Conservation (phyloP, 2,797 vertebrate genomes). For the Platyrinchus mystaceus region DNA sequence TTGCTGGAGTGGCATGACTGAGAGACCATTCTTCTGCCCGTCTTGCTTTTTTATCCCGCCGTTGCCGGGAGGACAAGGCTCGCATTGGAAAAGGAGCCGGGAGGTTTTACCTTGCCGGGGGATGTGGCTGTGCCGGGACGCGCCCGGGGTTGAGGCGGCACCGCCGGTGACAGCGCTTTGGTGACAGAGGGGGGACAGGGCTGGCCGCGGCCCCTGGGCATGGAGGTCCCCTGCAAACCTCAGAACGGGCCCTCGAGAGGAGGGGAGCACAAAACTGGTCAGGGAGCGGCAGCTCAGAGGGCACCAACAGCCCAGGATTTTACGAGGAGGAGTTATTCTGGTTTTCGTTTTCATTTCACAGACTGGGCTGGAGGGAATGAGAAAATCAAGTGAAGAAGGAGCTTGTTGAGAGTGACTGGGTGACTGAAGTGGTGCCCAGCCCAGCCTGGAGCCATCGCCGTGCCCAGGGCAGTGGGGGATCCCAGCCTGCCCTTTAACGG, state of each 20-base stretch:
- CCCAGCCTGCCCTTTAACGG: background rate
- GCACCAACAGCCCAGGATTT: background rate
- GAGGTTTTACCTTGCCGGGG: background rate
- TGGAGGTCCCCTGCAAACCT: background rate
- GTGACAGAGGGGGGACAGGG: background rate
- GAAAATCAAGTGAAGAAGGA: background rate
- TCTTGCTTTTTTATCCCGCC: background rate
- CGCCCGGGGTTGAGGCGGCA: too few relatives aligned
- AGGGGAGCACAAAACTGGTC: background rate
- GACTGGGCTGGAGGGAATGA: background rate
- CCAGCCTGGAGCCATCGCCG: background rate
- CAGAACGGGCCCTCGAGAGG: background rate
- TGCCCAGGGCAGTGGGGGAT: background rate
- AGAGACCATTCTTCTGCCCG: background rate
- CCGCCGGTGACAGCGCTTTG: too few relatives aligned
- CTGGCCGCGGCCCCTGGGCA: background rate
- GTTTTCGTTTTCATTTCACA: background rate
- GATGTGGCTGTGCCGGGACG: background rate
- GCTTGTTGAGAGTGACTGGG: rapidly evolving
- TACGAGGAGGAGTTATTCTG: background rate
- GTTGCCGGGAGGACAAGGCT: background rate
- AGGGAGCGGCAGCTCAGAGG: background rate
- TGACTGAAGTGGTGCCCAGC: background rate
- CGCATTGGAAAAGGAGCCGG: background rate
- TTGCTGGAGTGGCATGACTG: background rate